Percentiles rank a stretch among this genome's conserved stretches.
Evolutionary conservation across 2,113 vertebrate species (phyloP).

Genomic region (Azemiops feae): DNA sequence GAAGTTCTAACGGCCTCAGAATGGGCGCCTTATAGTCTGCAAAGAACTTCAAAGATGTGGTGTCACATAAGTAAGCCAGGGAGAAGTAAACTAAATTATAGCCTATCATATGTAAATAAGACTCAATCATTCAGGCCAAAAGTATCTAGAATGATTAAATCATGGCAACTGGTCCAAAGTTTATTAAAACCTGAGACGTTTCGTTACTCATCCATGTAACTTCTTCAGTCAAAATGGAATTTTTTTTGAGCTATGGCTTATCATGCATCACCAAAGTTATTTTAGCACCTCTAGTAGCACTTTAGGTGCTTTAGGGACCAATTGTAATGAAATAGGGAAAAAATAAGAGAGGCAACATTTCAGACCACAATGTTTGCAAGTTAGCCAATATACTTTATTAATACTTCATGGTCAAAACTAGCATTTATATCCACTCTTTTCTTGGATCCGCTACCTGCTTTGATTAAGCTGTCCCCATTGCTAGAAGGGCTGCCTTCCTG

Average conservation of each 20-base stretch:
- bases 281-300: background rate
- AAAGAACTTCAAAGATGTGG: background rate
- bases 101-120: background rate
- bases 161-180: background rate
- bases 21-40: background rate
- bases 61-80: background rate
- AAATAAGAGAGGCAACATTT: background rate
- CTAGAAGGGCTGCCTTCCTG: rapidly evolving
- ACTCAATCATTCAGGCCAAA: background rate
- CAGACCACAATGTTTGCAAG: background rate
- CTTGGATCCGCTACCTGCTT: slow-evolving; percentile 38
- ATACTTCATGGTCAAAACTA: background rate
- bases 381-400: background rate
- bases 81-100: background rate
- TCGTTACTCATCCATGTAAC: background rate
- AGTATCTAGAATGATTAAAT: background rate
- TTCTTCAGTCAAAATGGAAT: background rate
- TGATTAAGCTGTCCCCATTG: background rate
- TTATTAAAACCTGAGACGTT: background rate
- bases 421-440: background rate
- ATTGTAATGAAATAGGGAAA: background rate
- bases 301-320: background rate
- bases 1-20: background rate
- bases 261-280: background rate
- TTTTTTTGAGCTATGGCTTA: background rate